These are phyloP conservation scores for Neoniphon sammara DNA, from an alignment of 2,797 vertebrate genomes.

Conservation along the genomic window DNA sequence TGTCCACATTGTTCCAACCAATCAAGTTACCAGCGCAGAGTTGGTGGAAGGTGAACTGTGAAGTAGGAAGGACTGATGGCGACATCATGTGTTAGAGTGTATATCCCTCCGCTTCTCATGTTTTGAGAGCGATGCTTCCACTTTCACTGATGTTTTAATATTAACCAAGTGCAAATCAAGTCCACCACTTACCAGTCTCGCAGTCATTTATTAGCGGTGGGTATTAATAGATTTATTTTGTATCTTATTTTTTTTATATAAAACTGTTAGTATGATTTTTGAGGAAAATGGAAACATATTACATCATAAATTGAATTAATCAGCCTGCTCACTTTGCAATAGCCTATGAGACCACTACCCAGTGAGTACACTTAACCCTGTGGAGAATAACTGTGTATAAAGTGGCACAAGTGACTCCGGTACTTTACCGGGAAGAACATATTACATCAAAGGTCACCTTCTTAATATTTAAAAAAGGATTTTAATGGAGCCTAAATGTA, in stretches of 20 bases:
- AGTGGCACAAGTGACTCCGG: too few relatives aligned
- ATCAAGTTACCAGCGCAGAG: conserved; percentile 66
- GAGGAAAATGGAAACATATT: too few relatives aligned
- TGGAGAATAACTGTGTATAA: too few relatives aligned
- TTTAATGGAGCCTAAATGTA: not conserved
- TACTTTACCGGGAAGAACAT: not conserved
- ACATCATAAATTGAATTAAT: too few relatives aligned
- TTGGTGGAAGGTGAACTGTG: conserved; percentile 68
- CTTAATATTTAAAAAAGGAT: too few relatives aligned
- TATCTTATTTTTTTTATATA: too few relatives aligned
- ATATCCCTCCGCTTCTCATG: conserved; percentile 82
- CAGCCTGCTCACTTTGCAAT: not conserved
- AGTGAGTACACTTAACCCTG: too few relatives aligned
- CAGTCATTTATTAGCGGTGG: too few relatives aligned
- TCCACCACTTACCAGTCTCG: not conserved
- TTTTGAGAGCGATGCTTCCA: conserved; percentile 42
- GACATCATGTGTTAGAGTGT: conserved; percentile 76
- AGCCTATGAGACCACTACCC: not conserved
- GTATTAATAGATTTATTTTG: too few relatives aligned
- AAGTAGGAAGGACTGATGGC: conserved; percentile 77
- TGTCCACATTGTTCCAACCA: conserved; percentile 53
- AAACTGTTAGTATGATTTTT: too few relatives aligned
- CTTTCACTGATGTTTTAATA: conserved; percentile 7
- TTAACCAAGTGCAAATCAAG: not conserved
- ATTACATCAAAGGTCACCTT: not conserved